Conservation (phyloP, 1,140 invertebrate genomes). For the Conus ventricosus region DNA sequence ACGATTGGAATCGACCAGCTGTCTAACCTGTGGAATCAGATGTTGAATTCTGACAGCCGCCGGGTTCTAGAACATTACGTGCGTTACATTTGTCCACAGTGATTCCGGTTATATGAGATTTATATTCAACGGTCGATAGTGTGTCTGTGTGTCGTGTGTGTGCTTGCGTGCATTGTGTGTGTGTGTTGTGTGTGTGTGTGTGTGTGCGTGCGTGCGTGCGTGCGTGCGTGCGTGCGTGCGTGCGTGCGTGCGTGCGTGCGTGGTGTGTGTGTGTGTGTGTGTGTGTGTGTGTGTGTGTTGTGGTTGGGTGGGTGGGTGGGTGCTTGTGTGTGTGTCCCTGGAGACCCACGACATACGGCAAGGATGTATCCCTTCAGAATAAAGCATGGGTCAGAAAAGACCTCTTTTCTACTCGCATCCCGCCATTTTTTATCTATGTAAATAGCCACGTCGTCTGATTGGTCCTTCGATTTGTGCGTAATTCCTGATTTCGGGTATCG, state of each 20-base stretch:
- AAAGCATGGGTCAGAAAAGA: too few relatives aligned
- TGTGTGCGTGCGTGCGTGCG: not conserved
- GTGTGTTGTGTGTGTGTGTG: not conserved
- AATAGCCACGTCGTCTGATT: not conserved
- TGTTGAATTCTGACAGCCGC: too few relatives aligned
- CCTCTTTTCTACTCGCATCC: too few relatives aligned
- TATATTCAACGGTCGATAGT: not conserved
- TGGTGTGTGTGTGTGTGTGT: not conserved
- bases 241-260: too few relatives aligned
- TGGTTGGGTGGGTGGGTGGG: too few relatives aligned
- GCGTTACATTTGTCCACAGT: not conserved
- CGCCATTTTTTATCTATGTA: not conserved
- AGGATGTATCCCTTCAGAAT: too few relatives aligned
- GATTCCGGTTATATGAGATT: not conserved
- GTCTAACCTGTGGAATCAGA: too few relatives aligned
- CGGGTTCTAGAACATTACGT: too few relatives aligned
- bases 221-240: not conserved
- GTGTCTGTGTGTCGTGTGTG: not conserved
- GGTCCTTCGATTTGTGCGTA: not conserved
- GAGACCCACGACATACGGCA: too few relatives aligned
- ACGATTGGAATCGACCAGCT: too few relatives aligned
- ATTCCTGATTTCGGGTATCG: not conserved
- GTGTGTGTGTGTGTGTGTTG: not conserved
- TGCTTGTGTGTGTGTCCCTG: not conserved
- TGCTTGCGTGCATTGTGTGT: not conserved